A percentile compares a stretch with the other conserved stretches of the same genome.
These are phyloP conservation scores for Accipiter virgatus DNA, from an alignment of 2,113 vertebrate species.

Conservation along the genomic window DNA sequence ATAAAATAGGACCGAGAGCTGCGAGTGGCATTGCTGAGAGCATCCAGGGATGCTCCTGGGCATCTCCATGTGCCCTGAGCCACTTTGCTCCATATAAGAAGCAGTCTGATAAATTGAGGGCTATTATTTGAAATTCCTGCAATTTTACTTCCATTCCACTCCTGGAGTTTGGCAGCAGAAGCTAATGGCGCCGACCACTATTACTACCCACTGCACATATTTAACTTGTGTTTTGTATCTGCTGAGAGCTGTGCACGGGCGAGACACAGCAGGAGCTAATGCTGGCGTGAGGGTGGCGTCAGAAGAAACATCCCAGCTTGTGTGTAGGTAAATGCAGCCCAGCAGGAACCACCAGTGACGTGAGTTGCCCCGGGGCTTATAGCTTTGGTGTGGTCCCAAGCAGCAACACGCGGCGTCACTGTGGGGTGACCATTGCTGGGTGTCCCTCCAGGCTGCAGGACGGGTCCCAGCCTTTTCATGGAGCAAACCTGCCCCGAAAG, in stretches of 20 bases:
- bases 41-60: too few relatives aligned
- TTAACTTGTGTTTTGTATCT: neutral
- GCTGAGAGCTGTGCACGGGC: accelerated
- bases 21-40: neutral
- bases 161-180: neutral
- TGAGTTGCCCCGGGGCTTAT: neutral
- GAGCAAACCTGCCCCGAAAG: neutral
- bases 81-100: accelerated
- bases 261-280: accelerated
- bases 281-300: accelerated
- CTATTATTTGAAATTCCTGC: neutral
- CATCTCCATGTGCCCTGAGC: neutral
- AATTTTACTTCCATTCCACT: neutral
- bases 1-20: neutral
- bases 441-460: neutral
- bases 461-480: neutral
- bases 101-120: neutral
- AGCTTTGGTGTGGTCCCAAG: neutral
- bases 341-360: neutral
- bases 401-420: accelerated
- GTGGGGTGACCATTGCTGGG: neutral
- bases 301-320: neutral
- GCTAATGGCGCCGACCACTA: accelerated
- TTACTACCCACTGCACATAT: accelerated
- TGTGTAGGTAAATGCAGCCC: neutral